phyloP scores from a whole-genome alignment of 2,113 vertebrate genomes.

The Paedocypris sp. region DNA sequence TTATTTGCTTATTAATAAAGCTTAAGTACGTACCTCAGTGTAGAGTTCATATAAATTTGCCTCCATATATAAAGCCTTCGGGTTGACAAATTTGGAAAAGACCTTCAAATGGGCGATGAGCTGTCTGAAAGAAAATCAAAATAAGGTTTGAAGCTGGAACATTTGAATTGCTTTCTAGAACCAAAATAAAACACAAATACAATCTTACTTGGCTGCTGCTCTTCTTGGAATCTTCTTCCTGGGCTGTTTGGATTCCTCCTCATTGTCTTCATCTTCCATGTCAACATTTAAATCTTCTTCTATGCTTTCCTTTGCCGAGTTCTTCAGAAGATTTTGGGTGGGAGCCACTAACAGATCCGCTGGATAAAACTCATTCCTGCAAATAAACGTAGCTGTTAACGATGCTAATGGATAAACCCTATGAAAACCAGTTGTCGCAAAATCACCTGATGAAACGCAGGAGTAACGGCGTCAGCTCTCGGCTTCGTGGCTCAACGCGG shows the following conservation, averaged over 20 bases:
- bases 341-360: conserved; percentile 82
- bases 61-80: conserved; percentile 80
- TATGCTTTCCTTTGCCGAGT: conserved; percentile 34
- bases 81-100: conserved; percentile 90
- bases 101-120: conserved; percentile 82
- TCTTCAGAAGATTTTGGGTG: conserved; percentile 74
- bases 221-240: conserved; percentile 70
- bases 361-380: conserved; percentile 87
- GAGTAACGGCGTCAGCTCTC: conserved; percentile 85
- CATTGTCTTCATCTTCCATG: conserved; percentile 33
- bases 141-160: neutral
- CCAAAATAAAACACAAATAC: neutral
- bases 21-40: conserved; percentile 76
- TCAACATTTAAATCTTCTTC: conserved; percentile 47
- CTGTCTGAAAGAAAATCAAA: conserved; percentile 61
- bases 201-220: conserved; percentile 82
- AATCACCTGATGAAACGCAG: conserved; percentile 83
- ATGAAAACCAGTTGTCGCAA: too few species aligned
- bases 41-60: conserved; percentile 75
- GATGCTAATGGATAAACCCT: too few species aligned
- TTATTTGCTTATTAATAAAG: too few species aligned
- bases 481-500: conserved; percentile 78
- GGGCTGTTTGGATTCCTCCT: conserved; percentile 37
- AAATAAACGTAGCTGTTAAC: neutral
- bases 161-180: too few species aligned